phyloP scores from a whole-genome alignment of 1,140 invertebrate species.

The Caenorhabditis remanei region DNA sequence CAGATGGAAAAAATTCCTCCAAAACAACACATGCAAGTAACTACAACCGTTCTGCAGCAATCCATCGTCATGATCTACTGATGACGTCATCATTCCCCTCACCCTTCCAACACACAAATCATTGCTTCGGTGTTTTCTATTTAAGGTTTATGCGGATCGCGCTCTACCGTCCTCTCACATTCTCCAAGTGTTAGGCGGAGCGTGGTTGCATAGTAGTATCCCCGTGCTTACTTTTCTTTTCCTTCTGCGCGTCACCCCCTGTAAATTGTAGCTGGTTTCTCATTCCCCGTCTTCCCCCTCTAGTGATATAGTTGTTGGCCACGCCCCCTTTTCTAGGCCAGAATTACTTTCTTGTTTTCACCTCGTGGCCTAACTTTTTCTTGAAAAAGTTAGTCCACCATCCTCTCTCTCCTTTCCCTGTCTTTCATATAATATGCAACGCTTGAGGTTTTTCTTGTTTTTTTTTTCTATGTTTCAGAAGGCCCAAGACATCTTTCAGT shows the following conservation, averaged over 20 bases:
- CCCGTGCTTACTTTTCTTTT: background rate
- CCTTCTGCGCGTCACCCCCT: background rate
- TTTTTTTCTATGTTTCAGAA: conserved; percentile 45
- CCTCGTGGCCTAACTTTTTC: background rate
- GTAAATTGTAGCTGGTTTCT: conserved; percentile 23
- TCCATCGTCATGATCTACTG: background rate
- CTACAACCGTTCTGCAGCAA: background rate
- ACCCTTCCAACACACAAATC: too few relatives aligned
- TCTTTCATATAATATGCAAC: conserved; percentile 18
- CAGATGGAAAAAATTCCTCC: conserved; percentile 44
- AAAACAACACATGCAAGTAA: conserved; percentile 35
- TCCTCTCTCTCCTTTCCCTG: background rate
- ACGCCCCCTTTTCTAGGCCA: background rate
- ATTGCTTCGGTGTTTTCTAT: background rate
- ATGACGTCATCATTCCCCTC: background rate
- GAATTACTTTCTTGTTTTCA: background rate
- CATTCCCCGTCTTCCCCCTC: background rate
- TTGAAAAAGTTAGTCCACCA: background rate
- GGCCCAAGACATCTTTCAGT: conserved; percentile 25
- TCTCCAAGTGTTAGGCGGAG: background rate
- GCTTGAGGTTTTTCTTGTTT: conserved; percentile 16
- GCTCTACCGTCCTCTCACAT: background rate
- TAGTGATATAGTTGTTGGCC: conserved; percentile 29
- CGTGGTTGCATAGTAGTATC: background rate
- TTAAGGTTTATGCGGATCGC: background rate